A percentile compares a stretch with the other conserved stretches of the same genome.
These are phyloP conservation scores for Ernsta delagoae DNA, from an alignment of 2,888 invertebrate genomes.

Conservation along the genomic window DNA sequence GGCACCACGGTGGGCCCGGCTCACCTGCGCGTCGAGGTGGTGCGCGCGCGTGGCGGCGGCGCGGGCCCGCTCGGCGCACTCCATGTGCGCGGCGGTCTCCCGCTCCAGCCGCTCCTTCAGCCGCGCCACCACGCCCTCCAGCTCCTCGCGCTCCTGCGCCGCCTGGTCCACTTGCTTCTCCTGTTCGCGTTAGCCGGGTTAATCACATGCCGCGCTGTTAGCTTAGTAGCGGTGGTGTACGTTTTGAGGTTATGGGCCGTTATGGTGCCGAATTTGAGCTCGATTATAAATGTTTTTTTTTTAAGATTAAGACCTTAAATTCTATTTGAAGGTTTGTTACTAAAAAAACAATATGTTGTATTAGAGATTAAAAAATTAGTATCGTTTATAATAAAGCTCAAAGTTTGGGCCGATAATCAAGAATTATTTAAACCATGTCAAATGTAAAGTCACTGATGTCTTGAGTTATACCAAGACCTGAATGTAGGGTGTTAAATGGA, in stretches of 20 bases:
- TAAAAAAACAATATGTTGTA: no score
- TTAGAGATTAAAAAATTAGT: no score
- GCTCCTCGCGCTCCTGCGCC: constrained; percentile 96
- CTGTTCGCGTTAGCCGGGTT: constrained; percentile 59
- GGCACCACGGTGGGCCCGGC: not conserved
- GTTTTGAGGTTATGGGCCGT: not conserved
- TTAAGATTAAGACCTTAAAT: no score
- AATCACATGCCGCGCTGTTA: constrained; percentile 11
- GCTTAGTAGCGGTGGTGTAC: not conserved
- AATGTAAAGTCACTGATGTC: not conserved
- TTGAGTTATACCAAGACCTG: constrained; percentile 22
- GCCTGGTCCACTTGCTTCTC: constrained; percentile 96
- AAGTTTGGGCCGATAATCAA: not conserved
- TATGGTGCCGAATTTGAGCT: constrained; percentile 1
- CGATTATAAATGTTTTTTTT: not conserved
- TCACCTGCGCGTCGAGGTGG: constrained; percentile 86
- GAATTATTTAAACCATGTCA: not conserved
- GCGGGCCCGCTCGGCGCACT: constrained; percentile 90
- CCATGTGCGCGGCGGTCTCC: constrained; percentile 93
- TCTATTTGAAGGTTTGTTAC: no score
- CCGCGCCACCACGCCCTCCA: constrained; percentile 91
- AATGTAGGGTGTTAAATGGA: constrained; percentile 3
- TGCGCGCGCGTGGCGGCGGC: constrained; percentile 83
- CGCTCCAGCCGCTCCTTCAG: constrained; percentile 95
- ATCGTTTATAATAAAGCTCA: not conserved